Percentiles rank a stretch among this genome's conserved stretches.
phyloP scores from a whole-genome alignment of 2,797 vertebrate genomes.

The Enteromius argenteus region DNA sequence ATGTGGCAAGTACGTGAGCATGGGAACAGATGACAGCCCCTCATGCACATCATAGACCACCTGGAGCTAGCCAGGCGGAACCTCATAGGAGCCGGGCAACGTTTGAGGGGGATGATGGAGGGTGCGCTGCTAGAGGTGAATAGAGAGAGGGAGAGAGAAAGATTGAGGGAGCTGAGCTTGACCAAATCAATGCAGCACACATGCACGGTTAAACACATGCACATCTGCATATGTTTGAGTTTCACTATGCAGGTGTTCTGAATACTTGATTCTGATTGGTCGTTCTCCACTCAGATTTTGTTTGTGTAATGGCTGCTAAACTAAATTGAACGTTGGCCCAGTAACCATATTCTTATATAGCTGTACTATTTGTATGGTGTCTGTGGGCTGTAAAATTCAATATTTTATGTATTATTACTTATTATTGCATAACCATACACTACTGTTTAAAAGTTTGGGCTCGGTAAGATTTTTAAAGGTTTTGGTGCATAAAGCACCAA shows the following conservation, averaged over 20 bases:
- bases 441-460: neutral
- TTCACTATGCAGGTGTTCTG: slow-evolving; percentile 10
- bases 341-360: neutral
- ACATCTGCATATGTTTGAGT: neutral
- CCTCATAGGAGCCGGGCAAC: slow-evolving; percentile 69
- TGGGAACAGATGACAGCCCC: slow-evolving; percentile 77
- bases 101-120: slow-evolving; percentile 51
- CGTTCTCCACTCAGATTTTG: neutral
- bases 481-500: neutral
- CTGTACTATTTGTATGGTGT: neutral
- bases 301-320: neutral
- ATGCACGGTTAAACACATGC: neutral
- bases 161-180: slow-evolving; percentile 48
- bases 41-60: slow-evolving; percentile 76
- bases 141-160: slow-evolving; percentile 56
- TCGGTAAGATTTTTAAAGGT: neutral
- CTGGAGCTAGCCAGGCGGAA: slow-evolving; percentile 82
- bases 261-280: slow-evolving; percentile 16
- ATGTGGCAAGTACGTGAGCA: slow-evolving; percentile 69
- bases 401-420: neutral
- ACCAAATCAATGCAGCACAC: slow-evolving; percentile 32
- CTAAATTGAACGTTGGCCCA: neutral
- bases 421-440: neutral
- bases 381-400: neutral
- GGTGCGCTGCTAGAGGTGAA: slow-evolving; percentile 65